Base-by-base conservation (phyloP, 2,113 vertebrate genomes). In the Cinclus cinclus region DNA sequence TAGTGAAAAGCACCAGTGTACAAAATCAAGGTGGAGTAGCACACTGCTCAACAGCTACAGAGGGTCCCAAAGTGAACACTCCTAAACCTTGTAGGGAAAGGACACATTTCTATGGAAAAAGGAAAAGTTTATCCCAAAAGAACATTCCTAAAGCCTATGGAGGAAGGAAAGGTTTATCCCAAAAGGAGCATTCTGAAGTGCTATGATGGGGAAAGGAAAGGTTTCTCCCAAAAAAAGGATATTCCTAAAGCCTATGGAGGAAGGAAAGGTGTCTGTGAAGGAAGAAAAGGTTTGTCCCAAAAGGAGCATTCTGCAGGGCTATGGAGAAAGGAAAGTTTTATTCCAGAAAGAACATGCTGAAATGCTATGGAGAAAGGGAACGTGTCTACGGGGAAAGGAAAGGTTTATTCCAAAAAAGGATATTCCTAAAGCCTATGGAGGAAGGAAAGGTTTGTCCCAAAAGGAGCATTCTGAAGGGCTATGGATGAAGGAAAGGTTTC, bases 1-100 rank as follows among this genome's bases (percentile, higher is more conserved):
- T 1, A 11, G 4, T 0, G 42, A 15, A 65, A 63, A 70, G 41
- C 69, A 25, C 2, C 64, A 59, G 24, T 0, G 58, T 13, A 2
- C 0, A 8, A 50, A 56, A 73, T 4, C 22, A 18, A 21, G 16
- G 64, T 12, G 79, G 67, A 67, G 60, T 7, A 11, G 68, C 63
- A 33, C 1, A 20, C 50, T 39, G 60, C 7, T 83, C 52, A 23
- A 11, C 0, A 59, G 41, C 46, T 46, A 6, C 14, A 46, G n/a
- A 46, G 47, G 62, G 21, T 20, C 69, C 56, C 39, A 28, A 39
- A 28, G 5, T 11, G 41, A 64, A 3, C n/a, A 56, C 9, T n/a
- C 31, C 55, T 14, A n/a, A 56, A 56, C 55, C 55, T 56, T 33
- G 31, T 22, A 13, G 55, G 55, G 55, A 44, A 55, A 27, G 23